Base-by-base conservation (phyloP, 2,888 invertebrate species). In the Calliphora vomitoria region DNA sequence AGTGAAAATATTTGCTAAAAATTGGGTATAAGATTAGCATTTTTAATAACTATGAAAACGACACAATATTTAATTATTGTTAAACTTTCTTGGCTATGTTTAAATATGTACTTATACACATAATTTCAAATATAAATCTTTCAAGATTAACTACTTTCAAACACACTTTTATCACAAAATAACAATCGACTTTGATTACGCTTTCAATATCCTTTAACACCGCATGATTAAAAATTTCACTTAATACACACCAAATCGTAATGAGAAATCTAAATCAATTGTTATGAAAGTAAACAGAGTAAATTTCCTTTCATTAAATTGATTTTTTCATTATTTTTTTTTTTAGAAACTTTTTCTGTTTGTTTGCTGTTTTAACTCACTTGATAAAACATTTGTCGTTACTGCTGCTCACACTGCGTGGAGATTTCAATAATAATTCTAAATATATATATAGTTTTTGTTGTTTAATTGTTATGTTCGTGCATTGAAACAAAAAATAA, bases 331-430 rank as follows among this genome's bases (percentile, higher is more conserved):
- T 20, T 31, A 66, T 11, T 4, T 25, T 62, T 47, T 11, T 20
- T 79, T 58, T 25, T 25, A 25, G 25, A 15, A 0, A 1, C n/a
- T 6, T 35, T 15, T 18, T 78, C 18, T 38, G 0, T 3, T 4
- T 50, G 11, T 53, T 18, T 5, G 3, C 38, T 25, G 25, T 58
- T 35, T 66, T 20, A 31, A 83, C 84, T 84, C 72, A 84, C 85
- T 71, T 85, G 64, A 64, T 81, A 81, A 53, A 81, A 76, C 85
- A 85, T 85, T 64, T 44, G 0, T 35, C 4, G 25, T 10, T 35
- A 35, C 6, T 64, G 13, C 25, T 60, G 4, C 64, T 60, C 15
- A 53, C 47, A 41, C 41, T 41, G 38, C 38, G 11, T 66, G 20
- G 20, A 35, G 15, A 66, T 66, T 44, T 66, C 15, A 38, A 55